Evolutionary conservation across 2,113 vertebrate genomes (phyloP).

Genomic region (Columbina picui): DNA sequence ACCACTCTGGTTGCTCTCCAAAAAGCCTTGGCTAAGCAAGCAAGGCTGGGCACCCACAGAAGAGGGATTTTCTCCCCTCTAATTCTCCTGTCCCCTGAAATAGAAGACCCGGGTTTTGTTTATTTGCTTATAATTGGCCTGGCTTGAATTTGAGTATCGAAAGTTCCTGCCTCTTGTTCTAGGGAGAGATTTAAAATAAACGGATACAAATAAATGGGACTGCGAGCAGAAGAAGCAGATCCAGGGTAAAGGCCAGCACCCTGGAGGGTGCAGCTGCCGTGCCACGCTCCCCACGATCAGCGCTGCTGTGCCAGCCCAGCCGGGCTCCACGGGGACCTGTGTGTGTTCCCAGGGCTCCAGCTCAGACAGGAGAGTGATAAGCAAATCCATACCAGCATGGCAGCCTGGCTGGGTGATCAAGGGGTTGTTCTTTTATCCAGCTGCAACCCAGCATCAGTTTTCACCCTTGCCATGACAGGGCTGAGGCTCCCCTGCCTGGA

Average conservation of each 20-base stretch:
- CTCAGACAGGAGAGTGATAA: neutral
- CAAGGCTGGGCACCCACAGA: neutral
- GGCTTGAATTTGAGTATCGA: neutral
- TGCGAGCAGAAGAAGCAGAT: neutral
- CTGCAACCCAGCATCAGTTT: neutral
- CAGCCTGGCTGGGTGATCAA: rapidly evolving
- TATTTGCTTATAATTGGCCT: neutral
- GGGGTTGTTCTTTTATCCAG: neutral
- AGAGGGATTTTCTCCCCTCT: neutral
- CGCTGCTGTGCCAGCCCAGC: neutral
- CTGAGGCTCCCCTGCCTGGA: neutral
- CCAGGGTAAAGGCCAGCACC: neutral
- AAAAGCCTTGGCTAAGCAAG: neutral
- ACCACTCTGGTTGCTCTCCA: neutral
- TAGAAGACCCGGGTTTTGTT: neutral
- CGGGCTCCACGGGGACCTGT: neutral
- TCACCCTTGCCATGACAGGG: neutral
- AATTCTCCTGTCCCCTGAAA: neutral
- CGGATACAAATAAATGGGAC: neutral
- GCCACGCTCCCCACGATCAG: neutral
- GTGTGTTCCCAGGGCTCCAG: neutral
- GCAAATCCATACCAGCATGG: rapidly evolving
- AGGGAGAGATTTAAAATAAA: neutral
- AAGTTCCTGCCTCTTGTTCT: neutral
- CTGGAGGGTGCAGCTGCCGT: neutral